phyloP scores from a whole-genome alignment of 2,888 invertebrate species.

The Salpingus planirostris region DNA sequence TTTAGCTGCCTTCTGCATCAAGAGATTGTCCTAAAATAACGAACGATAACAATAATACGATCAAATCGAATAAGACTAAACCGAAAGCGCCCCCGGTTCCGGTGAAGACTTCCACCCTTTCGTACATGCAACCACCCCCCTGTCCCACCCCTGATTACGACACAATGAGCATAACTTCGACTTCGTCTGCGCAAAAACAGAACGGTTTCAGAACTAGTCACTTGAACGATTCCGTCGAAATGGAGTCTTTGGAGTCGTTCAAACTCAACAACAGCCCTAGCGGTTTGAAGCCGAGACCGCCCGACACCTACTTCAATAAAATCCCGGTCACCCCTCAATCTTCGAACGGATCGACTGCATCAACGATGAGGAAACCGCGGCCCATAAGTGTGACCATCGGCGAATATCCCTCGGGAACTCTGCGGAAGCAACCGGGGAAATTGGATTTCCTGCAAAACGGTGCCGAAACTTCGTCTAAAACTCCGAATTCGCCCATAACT shows the following conservation, averaged over 20 bases:
- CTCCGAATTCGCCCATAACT: constrained; percentile 44
- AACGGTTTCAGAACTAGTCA: constrained; percentile 18
- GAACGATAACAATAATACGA: constrained; percentile 18
- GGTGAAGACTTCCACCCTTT: constrained; percentile 35
- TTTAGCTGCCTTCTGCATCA: constrained; percentile 5
- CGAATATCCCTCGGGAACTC: constrained; percentile 53
- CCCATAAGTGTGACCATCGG: constrained; percentile 63
- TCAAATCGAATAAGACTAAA: constrained; percentile 26
- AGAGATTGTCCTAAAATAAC: too few species aligned
- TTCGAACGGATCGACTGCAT: constrained; percentile 25
- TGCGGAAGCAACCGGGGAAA: constrained; percentile 57
- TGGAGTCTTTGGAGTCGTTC: constrained; percentile 69
- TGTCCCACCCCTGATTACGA: constrained; percentile 51
- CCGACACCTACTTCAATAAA: constrained; percentile 56
- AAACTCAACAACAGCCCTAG: constrained; percentile 56
- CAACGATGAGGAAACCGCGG: constrained; percentile 46
- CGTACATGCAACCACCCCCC: constrained; percentile 36
- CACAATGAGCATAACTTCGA: constrained; percentile 38
- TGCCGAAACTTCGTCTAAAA: constrained; percentile 23
- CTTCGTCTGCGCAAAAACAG: constrained; percentile 23
- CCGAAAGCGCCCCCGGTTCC: constrained; percentile 39
- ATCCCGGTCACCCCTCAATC: constrained; percentile 22
- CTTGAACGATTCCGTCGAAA: constrained; percentile 54
- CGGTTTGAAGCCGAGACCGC: constrained; percentile 55
- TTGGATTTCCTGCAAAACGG: constrained; percentile 55